Evolutionary conservation across 2,888 invertebrate species (phyloP).

Genomic region (Yponomeuta malinellus): DNA sequence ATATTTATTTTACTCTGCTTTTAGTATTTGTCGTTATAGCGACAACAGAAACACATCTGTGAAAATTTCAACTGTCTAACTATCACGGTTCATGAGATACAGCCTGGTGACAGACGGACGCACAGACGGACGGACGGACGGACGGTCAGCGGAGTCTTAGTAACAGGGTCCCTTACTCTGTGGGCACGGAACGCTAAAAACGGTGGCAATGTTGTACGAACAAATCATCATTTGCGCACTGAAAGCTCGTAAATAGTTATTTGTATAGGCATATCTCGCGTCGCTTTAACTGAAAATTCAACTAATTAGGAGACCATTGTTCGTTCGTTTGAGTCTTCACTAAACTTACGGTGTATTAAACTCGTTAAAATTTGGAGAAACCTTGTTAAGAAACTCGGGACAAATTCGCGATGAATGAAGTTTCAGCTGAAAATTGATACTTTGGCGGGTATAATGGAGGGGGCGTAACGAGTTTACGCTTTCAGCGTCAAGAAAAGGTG

Average conservation of each 20-base stretch:
- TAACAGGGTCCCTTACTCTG: no score
- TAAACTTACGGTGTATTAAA: not conserved
- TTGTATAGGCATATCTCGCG: not conserved
- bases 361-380: not conserved
- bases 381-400: not conserved
- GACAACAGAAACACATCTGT: no score
- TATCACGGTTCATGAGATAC: no score
- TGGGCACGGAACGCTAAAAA: no score
- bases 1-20: no score
- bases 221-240: no score
- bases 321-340: not conserved
- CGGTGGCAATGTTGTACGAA: no score
- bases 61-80: no score
- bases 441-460: not conserved
- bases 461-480: not conserved
- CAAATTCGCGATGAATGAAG: conserved; percentile 2
- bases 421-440: conserved; percentile 8
- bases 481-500: not conserved
- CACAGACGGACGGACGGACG: no score
- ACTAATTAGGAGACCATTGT: not conserved
- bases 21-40: no score
- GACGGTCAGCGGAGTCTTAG: no score
- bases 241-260: not conserved
- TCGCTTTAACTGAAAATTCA: not conserved
- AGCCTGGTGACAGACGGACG: no score